A percentile compares a stretch with the other conserved stretches of the same genome.
These are phyloP conservation scores for Drosophila quadrilineata DNA, from an alignment of 1,140 invertebrate genomes.

Conservation along the genomic window DNA sequence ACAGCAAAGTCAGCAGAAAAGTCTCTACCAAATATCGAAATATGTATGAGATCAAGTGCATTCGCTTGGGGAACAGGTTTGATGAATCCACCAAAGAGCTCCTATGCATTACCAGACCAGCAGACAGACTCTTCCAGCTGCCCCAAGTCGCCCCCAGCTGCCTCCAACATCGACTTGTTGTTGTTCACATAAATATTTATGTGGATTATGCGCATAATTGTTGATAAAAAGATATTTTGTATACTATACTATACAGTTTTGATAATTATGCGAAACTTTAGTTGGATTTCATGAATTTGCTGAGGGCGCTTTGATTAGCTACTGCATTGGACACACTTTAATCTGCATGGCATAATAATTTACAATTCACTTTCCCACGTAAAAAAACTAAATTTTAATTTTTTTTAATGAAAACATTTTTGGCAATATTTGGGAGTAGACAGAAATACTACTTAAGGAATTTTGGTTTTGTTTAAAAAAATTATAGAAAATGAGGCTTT, in stretches of 20 bases:
- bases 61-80: slow-evolving; percentile 53
- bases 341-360: slow-evolving; percentile 36
- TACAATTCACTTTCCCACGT: slow-evolving; percentile 35
- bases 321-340: slow-evolving; percentile 7
- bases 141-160: too few relatives aligned
- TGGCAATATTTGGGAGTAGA: too few relatives aligned
- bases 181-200: slow-evolving; percentile 52
- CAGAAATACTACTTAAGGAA: too few relatives aligned
- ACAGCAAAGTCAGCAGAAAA: slow-evolving; percentile 32
- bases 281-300: slow-evolving; percentile 48
- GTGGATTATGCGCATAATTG: slow-evolving; percentile 64
- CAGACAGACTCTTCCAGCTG: too few relatives aligned
- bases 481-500: too few relatives aligned
- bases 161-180: not conserved
- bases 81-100: slow-evolving; percentile 30
- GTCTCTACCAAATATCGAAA: slow-evolving; percentile 34
- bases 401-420: too few relatives aligned
- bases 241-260: not conserved
- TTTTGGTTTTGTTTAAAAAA: too few relatives aligned
- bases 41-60: slow-evolving; percentile 45
- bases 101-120: too few relatives aligned
- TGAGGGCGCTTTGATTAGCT: slow-evolving; percentile 49
- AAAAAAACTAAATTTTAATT: too few relatives aligned
- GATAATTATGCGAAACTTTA: slow-evolving; percentile 36
- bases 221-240: slow-evolving; percentile 35